Evolutionary conservation across 2,797 vertebrate genomes (phyloP).

Genomic region (Buceros bicornis): DNA sequence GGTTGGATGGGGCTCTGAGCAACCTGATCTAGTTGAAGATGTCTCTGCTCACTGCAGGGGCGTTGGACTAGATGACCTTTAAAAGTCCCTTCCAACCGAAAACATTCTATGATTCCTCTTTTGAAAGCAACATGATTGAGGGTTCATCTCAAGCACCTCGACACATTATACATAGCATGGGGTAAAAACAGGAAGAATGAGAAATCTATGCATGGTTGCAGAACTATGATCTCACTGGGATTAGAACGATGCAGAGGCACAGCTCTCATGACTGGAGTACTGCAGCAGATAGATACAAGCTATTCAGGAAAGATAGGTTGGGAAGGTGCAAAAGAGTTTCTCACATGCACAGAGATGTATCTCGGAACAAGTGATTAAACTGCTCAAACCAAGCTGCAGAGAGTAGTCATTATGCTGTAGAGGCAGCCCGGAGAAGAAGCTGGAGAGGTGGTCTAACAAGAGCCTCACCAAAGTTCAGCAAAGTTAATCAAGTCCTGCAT

Average conservation of each 20-base stretch:
- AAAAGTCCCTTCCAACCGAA: too few relatives aligned
- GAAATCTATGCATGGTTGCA: not conserved
- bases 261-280: not conserved
- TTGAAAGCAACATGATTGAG: not conserved
- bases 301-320: not conserved
- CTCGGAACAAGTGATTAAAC: not conserved
- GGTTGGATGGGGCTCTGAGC: too few relatives aligned
- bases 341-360: not conserved
- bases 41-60: too few relatives aligned
- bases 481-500: not conserved
- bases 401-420: not conserved
- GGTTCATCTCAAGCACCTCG: not conserved
- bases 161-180: accelerated
- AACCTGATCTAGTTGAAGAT: too few relatives aligned
- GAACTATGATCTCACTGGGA: not conserved
- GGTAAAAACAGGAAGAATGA: not conserved
- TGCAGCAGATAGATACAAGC: not conserved
- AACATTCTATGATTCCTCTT: not conserved
- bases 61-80: too few relatives aligned
- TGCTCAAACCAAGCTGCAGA: not conserved
- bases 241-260: not conserved
- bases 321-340: not conserved
- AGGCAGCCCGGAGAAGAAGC: not conserved
- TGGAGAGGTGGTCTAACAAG: not conserved
- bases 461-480: not conserved